Evolutionary conservation across 1,140 invertebrate genomes (phyloP), one percentile per base, ranked within the genome.

Genomic region (Phocides pigmalion): DNA sequence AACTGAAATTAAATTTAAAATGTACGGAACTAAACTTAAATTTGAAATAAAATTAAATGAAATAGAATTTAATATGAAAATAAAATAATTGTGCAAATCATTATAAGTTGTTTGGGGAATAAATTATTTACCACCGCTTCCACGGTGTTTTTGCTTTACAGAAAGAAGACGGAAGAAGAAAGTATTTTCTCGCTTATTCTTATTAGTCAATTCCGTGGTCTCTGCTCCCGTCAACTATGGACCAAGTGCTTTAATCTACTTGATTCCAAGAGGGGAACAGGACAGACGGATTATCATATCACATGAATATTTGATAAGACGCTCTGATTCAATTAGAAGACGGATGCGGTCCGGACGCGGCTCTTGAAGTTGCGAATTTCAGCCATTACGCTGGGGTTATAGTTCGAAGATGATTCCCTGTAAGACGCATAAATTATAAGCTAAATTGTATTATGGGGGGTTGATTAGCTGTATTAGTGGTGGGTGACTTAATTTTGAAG

Each of bases 301-400:
- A 62, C 76, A 87, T 87, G 82, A 87, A 87, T 87, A 83, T 85
- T 87, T 81, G 80, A 87, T 87, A 74, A 79, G 79, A 64, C 63
- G 62, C 44, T 62, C 59, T 68, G 71, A 87, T 87, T 87, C 79
- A 84, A 84, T 84, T 84, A 80, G 68, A 71, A 51, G 47, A 47
- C 49, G 64, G 42, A 35, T 22, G 42, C 42, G 16, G 56, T 42
- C 25, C 39, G 22, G 56, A 17, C 20, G 16, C 50, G 0, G 16
- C 35, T 53, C 50, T 37, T 14, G 41, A 39, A 66, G 35, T 25
- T 41, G 19, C 35, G n/a, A 25, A 39, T 54, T 54, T 16, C 44
- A 44, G 25, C 14, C 17, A 32, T 37, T 49, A 68, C 62, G 46
- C 22, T 67, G 54, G 58, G 41, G 41, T 35, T 47, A 46, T 32